Conservation (phyloP, 2,113 vertebrate species). For the Cephalopholis sonnerati region DNA sequence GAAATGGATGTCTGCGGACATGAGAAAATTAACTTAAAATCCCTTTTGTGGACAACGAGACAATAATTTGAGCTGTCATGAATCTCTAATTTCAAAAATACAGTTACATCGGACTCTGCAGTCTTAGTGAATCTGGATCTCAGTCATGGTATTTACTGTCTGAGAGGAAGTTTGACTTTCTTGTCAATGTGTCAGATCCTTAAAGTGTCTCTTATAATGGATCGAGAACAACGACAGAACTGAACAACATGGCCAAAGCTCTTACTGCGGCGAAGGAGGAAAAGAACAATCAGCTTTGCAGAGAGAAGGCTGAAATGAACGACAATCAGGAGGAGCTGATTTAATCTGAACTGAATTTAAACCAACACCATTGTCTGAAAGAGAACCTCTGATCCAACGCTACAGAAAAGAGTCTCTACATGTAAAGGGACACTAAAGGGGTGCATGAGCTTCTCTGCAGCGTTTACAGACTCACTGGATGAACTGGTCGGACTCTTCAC, state of each 20-base stretch:
- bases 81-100: background rate
- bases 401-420: background rate
- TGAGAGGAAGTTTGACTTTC: background rate
- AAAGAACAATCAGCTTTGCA: background rate
- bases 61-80: too few species aligned
- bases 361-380: background rate
- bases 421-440: background rate
- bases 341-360: background rate
- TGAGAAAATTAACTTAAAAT: too few species aligned
- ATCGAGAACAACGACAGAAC: background rate
- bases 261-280: background rate
- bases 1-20: background rate
- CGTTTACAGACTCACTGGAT: background rate
- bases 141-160: background rate
- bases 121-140: constrained; percentile 40
- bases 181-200: background rate
- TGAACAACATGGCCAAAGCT: background rate
- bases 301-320: background rate
- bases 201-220: background rate
- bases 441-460: constrained; percentile 5
- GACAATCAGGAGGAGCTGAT: too few species aligned
- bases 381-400: background rate
- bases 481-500: constrained; percentile 25
- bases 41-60: too few species aligned
- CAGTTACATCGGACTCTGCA: background rate